phyloP scores from a whole-genome alignment of 2,113 vertebrate species.

The Vimba vimba region DNA sequence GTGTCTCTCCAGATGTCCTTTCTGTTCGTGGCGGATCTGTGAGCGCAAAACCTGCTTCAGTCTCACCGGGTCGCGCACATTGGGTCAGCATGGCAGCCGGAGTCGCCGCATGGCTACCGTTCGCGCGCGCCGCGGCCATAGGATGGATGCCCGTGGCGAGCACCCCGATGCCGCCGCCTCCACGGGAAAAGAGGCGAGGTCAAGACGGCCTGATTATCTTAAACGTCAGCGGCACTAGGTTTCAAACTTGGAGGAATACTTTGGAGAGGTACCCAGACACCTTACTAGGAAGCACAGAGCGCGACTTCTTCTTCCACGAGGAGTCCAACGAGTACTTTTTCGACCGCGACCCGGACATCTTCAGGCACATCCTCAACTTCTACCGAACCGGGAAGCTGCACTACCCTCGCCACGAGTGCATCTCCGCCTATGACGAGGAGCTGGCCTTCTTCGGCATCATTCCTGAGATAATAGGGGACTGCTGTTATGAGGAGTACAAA shows the following conservation, averaged over 20 bases:
- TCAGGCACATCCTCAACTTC: constrained; percentile 95
- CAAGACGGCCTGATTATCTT: constrained; percentile 87
- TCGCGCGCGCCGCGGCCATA: constrained; percentile 93
- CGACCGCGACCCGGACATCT: constrained; percentile 96
- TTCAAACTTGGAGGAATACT: constrained; percentile 96
- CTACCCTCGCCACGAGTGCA: constrained; percentile 95
- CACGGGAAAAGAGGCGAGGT: constrained; percentile 78
- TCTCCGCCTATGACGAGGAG: constrained; percentile 95
- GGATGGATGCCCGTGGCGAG: constrained; percentile 98
- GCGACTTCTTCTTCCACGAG: constrained; percentile 95
- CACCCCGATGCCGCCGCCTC: constrained; percentile 87
- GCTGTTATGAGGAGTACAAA: constrained; percentile 98
- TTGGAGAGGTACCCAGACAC: constrained; percentile 96
- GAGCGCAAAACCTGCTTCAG: constrained; percentile 54
- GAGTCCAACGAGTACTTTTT: constrained; percentile 95
- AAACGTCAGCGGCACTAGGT: constrained; percentile 92
- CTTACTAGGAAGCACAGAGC: constrained; percentile 91
- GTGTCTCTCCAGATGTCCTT: constrained; percentile 63
- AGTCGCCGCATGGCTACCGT: constrained; percentile 95
- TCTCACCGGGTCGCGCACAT: constrained; percentile 57
- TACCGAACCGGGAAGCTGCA: constrained; percentile 95
- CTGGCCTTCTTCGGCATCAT: constrained; percentile 95
- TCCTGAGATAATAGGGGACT: constrained; percentile 95
- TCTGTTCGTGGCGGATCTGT: constrained; percentile 50
- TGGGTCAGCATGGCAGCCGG: constrained; percentile 88